Evolutionary conservation across 2,888 invertebrate genomes (phyloP), one percentile per base, ranked within the genome.

Genomic region (Lasioglossum leucozonium): DNA sequence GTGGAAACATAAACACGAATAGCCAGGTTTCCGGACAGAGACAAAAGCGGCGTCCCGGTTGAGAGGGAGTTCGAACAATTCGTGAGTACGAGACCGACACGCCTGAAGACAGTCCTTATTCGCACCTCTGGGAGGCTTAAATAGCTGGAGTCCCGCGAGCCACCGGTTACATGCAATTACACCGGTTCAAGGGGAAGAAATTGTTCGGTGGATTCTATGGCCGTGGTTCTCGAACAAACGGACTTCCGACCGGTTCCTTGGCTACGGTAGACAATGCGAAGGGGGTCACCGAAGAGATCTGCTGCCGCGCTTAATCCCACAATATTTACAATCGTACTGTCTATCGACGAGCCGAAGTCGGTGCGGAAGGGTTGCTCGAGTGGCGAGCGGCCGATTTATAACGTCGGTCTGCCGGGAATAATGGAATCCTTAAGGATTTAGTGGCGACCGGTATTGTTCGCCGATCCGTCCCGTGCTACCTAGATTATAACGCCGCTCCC

Each of bases 251-350:
- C 71, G 71, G 51, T 58, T 58, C 42, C n/a, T 44, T 3, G 34
- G 81, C 82, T 87, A 77, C 80, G 71, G 71, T 78, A 13, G 62
- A 62, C 72, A 76, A 65, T 22, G 62, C 47, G 44, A 71, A 82
- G 73, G 76, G 69, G 69, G 75, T 77, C 16, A 34, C 26, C 26
- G 26, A 26, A 65, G 65, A 5, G 34, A 34, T 34, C 65, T 18
- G 18, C 34, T 22, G 4, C 5, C 4, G 18, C 8, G 34, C 69
- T 77, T 88, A 91, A 90, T 91, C 82, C 86, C 77, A 78, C 82
- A 89, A 90, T 92, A 91, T 92, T 90, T 92, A 91, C 90, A 86
- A 82, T 88, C 77, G 30, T n/a, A 55, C 71, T 16, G 79, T 30
- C 72, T n/a, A 40, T 69, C 44, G 11, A 18, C n/a, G 16, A 0